Evolutionary conservation across 2,797 vertebrate genomes (phyloP).

Genomic region (Anisognathus igniventris): DNA sequence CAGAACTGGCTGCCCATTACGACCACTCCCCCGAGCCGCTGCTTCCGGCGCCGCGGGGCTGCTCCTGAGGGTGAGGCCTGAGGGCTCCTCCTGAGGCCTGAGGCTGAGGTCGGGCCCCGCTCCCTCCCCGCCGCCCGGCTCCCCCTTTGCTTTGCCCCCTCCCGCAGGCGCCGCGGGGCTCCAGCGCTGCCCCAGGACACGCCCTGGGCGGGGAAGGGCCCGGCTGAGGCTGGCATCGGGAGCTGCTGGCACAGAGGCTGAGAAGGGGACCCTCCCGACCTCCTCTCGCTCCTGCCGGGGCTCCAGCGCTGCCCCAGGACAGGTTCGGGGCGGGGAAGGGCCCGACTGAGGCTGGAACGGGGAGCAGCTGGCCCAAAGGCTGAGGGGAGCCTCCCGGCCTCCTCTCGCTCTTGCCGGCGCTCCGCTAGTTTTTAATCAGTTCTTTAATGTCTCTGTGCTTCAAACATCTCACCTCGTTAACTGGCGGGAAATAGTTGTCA

Average conservation of each 20-base stretch:
- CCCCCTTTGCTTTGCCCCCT: background rate
- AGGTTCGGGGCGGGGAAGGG: fast-evolving
- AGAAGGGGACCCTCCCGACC: background rate
- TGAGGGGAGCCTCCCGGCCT: background rate
- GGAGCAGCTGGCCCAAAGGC: fast-evolving
- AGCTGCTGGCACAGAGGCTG: too few species aligned
- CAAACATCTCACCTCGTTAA: background rate
- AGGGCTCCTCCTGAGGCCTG: background rate
- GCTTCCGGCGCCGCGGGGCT: background rate
- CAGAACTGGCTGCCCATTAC: background rate
- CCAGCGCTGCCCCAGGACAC: too few species aligned
- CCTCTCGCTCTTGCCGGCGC: fast-evolving
- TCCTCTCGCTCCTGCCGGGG: fast-evolving
- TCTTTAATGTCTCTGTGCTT: background rate
- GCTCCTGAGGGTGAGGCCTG: background rate
- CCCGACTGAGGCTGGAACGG: fast-evolving
- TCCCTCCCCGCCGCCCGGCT: background rate
- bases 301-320: fast-evolving
- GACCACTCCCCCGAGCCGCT: background rate
- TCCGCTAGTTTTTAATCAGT: background rate
- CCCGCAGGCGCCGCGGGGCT: too few species aligned
- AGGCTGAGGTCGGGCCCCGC: background rate
- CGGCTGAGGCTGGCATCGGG: too few species aligned
- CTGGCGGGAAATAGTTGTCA: background rate
- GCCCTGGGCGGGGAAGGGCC: too few species aligned